Evolutionary conservation across 2,797 vertebrate species (phyloP).

Genomic region (Malurus splendens): DNA sequence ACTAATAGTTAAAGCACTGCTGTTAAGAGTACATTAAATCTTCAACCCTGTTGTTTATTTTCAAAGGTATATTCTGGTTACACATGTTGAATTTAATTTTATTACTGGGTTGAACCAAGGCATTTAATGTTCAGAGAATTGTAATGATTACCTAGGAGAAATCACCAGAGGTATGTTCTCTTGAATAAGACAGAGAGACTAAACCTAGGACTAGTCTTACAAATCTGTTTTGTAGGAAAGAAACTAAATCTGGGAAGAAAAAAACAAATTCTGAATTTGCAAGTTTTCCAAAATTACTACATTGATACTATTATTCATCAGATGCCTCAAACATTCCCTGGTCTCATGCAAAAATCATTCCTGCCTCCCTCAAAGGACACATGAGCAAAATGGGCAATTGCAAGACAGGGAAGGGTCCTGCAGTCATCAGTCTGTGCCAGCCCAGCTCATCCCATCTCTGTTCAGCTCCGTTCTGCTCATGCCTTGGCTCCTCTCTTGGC

Average conservation of each 20-base stretch:
- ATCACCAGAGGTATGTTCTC: neutral
- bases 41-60: conserved; percentile 7
- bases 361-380: neutral
- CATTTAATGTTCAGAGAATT: neutral
- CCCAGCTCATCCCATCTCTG: fast-evolving
- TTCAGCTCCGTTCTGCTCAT: neutral
- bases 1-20: neutral
- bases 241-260: neutral
- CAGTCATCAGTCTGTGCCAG: neutral
- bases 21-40: neutral
- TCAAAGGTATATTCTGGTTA: neutral
- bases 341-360: neutral
- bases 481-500: neutral
- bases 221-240: neutral
- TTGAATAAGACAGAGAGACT: neutral
- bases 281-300: neutral
- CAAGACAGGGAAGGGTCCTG: neutral
- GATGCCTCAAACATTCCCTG: neutral
- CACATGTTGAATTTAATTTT: neutral
- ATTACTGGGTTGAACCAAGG: neutral
- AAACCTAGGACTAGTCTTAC: neutral
- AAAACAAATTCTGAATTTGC: neutral
- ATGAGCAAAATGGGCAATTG: neutral
- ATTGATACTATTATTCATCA: neutral
- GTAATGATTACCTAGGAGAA: neutral